Conservation (phyloP, 2,797 vertebrate species). For the Microchirus variegatus region DNA sequence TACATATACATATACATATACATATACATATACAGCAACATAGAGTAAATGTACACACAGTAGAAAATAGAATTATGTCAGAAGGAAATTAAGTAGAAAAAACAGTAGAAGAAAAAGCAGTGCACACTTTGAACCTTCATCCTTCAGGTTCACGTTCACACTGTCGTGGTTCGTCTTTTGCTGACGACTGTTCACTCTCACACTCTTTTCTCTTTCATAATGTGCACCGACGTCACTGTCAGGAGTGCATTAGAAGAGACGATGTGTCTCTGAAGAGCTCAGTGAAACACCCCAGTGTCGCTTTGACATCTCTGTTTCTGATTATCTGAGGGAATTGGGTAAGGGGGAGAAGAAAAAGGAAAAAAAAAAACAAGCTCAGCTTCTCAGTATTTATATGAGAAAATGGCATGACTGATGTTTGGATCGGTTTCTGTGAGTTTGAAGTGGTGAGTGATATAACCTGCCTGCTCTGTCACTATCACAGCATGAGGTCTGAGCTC, state of each 20-base stretch:
- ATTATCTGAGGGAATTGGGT: conserved; percentile 16
- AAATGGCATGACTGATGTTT: conserved; percentile 18
- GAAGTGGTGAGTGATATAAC: conserved; percentile 49
- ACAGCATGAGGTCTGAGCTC: conserved; percentile 33
- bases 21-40: no score
- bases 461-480: conserved; percentile 50
- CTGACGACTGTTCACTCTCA: conserved; percentile 2
- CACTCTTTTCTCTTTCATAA: background rate
- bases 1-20: no score
- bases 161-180: conserved; percentile 10
- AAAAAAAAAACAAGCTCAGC: background rate
- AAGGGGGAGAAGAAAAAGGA: background rate
- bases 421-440: conserved; percentile 34
- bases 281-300: conserved; percentile 26
- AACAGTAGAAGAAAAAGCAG: no score
- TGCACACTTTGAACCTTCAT: no score
- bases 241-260: conserved; percentile 16
- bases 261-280: conserved; percentile 30
- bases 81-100: no score
- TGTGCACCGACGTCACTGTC: conserved; percentile 4
- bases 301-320: conserved; percentile 25
- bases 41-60: no score
- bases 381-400: conserved; percentile 8
- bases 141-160: conserved; percentile 23
- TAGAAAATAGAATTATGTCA: no score